Base-by-base conservation (phyloP, 2,113 vertebrate genomes). In the Aegypius monachus region DNA sequence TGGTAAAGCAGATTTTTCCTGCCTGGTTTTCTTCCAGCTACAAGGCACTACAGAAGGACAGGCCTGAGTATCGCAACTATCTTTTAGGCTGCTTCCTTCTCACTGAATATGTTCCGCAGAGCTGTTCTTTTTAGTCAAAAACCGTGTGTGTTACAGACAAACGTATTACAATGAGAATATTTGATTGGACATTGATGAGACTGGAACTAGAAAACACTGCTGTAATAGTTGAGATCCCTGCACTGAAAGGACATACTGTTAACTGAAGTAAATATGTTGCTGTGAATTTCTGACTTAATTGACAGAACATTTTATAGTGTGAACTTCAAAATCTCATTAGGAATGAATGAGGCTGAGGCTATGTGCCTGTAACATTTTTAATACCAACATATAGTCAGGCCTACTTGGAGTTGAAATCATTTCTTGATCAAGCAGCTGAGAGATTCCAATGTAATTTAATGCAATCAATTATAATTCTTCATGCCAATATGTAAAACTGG, bases 221-320 rank as follows among this genome's bases (percentile, higher is more conserved):
- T 75, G 26, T 86, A 97, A 87, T 66, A 95, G 87, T 25, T 67
- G 86, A 93, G 88, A 98, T 93, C 75, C 80, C 89, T 82, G 81
- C 94, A 91, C 80, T 87, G 63, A 94, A 88, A 95, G 88, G 93
- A 96, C 81, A 81, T 56, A 67, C 88, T 88, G 86, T 84, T 97
- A 98, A 96, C 95, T 66, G 32, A 66, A 97, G 91, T 96, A 98
- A 98, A 97, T 93, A 96, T 36, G 86, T 88, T 96, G 92, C 92
- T 95, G 67, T 95, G 96, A 96, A 97, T 97, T 98, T 96, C 93
- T 97, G 90, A 88, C 66, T 96, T 98, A 98, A 98, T 96, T 97
- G 97, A 97, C 96, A 97, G 97, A 97, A 90, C 92, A 88, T 90
- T 97, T 97, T 97, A 95, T 43, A 97, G 74, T 13, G 31, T 90